These are phyloP conservation scores for Hyla sarda DNA, from an alignment of 2,113 vertebrate genomes.

Conservation along the genomic window DNA sequence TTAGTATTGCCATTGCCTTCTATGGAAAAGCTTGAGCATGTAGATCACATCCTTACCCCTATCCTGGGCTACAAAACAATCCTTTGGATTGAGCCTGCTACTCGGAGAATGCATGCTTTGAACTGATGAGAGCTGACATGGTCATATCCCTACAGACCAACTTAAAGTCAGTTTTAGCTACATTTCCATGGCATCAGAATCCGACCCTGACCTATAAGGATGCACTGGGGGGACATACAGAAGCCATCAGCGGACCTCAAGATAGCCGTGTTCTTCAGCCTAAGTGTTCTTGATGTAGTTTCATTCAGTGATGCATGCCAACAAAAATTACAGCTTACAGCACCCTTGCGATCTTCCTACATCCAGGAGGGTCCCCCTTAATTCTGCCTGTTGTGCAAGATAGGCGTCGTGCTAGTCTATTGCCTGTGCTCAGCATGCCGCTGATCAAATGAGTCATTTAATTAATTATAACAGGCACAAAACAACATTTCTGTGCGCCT, in stretches of 20 bases:
- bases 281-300: neutral
- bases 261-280: slow-evolving; percentile 2
- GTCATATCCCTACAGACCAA: neutral
- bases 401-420: neutral
- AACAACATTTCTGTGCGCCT: slow-evolving; percentile 49
- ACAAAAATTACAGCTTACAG: slow-evolving; percentile 9
- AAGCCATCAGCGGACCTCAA: too few relatives aligned
- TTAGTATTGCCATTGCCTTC: neutral
- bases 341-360: slow-evolving; percentile 11
- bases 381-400: too few relatives aligned
- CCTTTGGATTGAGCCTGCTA: neutral
- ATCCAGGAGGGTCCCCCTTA: neutral
- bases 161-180: neutral
- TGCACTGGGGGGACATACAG: neutral
- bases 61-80: neutral
- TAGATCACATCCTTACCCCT: neutral
- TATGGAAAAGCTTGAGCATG: neutral
- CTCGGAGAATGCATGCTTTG: neutral
- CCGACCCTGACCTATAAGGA: neutral
- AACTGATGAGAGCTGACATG: slow-evolving; percentile 5
- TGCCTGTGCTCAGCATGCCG: slow-evolving; percentile 11
- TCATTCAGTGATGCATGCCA: neutral
- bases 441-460: slow-evolving; percentile 51
- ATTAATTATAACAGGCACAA: slow-evolving; percentile 52
- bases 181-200: neutral